Conservation (phyloP, 1,140 invertebrate species). For the Druon quercuslanigerum region DNA sequence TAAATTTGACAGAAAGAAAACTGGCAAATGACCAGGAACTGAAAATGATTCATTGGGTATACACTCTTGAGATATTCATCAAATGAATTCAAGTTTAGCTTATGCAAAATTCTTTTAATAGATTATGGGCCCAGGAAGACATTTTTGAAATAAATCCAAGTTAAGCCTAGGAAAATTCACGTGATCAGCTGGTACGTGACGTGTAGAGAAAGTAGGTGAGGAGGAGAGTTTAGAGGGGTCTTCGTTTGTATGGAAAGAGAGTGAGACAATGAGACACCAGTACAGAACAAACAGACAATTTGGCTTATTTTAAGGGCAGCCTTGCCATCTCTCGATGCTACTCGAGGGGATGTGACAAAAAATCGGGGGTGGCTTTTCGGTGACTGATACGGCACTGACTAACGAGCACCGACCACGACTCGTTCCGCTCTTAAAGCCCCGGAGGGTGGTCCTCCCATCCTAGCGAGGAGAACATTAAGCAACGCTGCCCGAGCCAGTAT, state of each 20-base stretch:
- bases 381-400: slow-evolving; percentile 72
- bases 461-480: slow-evolving; percentile 62
- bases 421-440: slow-evolving; percentile 67
- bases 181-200: slow-evolving; percentile 1
- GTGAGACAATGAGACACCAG: not conserved
- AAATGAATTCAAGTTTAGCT: too few relatives aligned
- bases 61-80: too few relatives aligned
- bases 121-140: too few relatives aligned
- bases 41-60: too few relatives aligned
- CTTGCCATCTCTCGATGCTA: slow-evolving; percentile 50
- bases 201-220: not conserved
- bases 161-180: not conserved
- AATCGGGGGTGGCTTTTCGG: slow-evolving; percentile 67
- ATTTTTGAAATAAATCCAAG: not conserved
- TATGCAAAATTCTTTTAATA: too few relatives aligned
- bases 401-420: slow-evolving; percentile 65
- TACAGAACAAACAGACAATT: slow-evolving; percentile 66
- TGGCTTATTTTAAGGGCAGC: slow-evolving; percentile 66
- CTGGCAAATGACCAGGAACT: too few relatives aligned
- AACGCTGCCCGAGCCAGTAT: slow-evolving; percentile 68
- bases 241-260: not conserved
- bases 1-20: too few relatives aligned
- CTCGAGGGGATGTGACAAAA: slow-evolving; percentile 61
- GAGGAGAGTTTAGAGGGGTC: slow-evolving; percentile 24
- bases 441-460: slow-evolving; percentile 62